phyloP scores from a whole-genome alignment of 2,113 vertebrate genomes.

The Isichthys henryi region DNA sequence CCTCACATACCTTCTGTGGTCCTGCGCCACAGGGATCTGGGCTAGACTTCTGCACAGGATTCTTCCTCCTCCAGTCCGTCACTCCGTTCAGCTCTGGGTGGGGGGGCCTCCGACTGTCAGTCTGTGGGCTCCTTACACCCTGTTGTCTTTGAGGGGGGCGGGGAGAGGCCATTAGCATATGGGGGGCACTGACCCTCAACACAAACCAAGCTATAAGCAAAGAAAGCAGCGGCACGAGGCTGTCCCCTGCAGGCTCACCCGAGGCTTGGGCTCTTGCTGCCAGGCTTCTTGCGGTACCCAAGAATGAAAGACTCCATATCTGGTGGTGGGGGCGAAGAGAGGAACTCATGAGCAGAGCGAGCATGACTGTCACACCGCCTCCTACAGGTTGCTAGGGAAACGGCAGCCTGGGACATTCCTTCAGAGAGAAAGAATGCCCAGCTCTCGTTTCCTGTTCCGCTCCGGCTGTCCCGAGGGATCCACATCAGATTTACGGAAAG shows the following conservation, averaged over 20 bases:
- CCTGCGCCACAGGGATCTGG: conserved; percentile 55
- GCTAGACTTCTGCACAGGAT: conserved; percentile 44
- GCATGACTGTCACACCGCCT: not conserved
- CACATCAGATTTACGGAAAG: not conserved
- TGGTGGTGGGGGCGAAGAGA: conserved; percentile 30
- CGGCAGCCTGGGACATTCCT: not conserved
- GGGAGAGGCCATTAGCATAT: not conserved
- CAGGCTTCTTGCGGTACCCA: conserved; percentile 61
- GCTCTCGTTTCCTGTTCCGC: not conserved
- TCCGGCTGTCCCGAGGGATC: not conserved
- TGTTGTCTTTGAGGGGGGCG: conserved; percentile 18
- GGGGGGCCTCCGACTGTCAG: conserved; percentile 57
- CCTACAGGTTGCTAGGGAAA: not conserved
- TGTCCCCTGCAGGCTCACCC: conserved; percentile 49
- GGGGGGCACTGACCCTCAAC: not conserved
- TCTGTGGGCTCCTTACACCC: conserved; percentile 53
- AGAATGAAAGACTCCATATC: conserved; percentile 61
- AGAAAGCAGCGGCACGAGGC: not conserved
- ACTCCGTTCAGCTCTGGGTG: conserved; percentile 65
- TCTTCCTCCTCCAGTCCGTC: conserved; percentile 61
- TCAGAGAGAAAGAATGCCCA: not conserved
- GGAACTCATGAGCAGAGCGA: not conserved
- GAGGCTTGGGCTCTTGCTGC: conserved; percentile 55
- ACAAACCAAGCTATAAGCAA: not conserved
- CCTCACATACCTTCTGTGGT: conserved; percentile 57